Conservation (phyloP, 2,797 vertebrate species). For the Xiphorhynchus erythropygius region DNA sequence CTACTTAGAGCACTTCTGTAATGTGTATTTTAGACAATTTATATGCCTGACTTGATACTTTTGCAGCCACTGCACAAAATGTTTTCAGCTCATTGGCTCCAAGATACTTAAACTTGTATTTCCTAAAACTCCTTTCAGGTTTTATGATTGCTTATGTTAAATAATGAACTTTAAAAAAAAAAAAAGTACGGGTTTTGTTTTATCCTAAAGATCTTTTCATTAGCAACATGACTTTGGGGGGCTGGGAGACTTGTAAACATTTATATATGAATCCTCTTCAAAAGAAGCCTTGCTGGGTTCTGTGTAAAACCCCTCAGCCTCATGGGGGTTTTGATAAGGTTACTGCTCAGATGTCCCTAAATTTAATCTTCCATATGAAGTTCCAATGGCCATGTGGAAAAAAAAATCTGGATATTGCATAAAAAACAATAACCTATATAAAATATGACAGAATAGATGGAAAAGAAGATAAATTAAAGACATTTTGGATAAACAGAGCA, state of each 20-base stretch:
- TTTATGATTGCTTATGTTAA: neutral
- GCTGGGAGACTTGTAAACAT: neutral
- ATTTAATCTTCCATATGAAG: neutral
- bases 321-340: neutral
- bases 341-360: neutral
- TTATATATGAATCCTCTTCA: neutral
- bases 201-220: neutral
- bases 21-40: conserved; percentile 44
- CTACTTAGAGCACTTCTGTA: conserved; percentile 37
- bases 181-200: neutral
- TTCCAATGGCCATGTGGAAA: neutral
- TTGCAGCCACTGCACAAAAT: neutral
- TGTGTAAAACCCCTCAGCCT: fast-evolving
- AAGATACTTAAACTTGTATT: conserved; percentile 1
- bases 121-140: neutral
- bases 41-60: conserved; percentile 16
- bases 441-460: neutral
- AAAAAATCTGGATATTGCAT: neutral
- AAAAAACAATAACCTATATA: neutral
- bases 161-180: neutral
- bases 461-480: neutral
- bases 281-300: neutral
- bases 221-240: neutral
- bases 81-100: conserved; percentile 22
- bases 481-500: neutral